These are phyloP conservation scores for Drepana arcuata DNA, from an alignment of 1,140 invertebrate species.

Conservation along the genomic window DNA sequence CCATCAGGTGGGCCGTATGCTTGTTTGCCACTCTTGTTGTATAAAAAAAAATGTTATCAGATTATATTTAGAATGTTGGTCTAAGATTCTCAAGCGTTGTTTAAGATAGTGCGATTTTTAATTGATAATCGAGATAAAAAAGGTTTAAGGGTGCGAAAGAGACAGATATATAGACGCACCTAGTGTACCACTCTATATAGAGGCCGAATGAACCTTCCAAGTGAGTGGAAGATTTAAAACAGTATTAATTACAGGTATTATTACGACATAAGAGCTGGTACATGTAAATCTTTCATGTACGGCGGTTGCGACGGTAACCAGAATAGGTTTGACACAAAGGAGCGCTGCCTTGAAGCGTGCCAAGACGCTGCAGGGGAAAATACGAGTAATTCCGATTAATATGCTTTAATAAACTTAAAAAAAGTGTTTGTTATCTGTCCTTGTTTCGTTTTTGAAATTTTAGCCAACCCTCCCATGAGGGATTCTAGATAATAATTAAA, in stretches of 20 bases:
- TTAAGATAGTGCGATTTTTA: neutral
- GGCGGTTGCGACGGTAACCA: conserved; percentile 88
- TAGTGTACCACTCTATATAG: too few species aligned
- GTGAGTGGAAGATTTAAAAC: neutral
- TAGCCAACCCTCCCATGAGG: neutral
- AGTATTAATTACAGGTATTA: conserved; percentile 75
- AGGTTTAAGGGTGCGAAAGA: too few species aligned
- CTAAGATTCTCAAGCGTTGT: neutral
- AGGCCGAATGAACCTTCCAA: too few species aligned
- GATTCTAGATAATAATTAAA: neutral
- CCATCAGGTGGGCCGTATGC: too few species aligned
- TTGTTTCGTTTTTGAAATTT: neutral
- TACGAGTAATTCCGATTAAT: too few species aligned
- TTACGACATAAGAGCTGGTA: conserved; percentile 75
- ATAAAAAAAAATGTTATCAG: too few species aligned
- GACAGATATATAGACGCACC: too few species aligned
- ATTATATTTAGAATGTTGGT: neutral
- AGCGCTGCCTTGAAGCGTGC: conserved; percentile 5
- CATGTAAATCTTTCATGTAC: conserved; percentile 82
- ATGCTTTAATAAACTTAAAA: too few species aligned
- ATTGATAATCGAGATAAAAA: too few species aligned
- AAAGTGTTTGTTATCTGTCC: neutral
- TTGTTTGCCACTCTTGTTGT: too few species aligned
- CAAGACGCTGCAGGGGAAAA: too few species aligned
- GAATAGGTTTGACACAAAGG: conserved; percentile 74